phyloP scores from a whole-genome alignment of 2,888 invertebrate genomes.

The Stenodema calcarata region DNA sequence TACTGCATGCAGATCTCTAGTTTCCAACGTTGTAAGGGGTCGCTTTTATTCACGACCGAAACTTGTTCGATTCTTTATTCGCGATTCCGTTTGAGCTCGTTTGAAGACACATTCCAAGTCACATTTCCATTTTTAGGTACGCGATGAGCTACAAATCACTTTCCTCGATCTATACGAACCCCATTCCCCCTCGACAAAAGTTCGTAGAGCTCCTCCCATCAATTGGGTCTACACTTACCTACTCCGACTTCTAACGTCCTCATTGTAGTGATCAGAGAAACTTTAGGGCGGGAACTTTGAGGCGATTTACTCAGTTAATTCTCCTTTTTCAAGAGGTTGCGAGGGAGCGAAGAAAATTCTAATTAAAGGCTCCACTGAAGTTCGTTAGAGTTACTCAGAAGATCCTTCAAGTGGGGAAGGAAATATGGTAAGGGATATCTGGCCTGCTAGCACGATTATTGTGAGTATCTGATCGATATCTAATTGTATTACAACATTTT shows the following conservation, averaged over 20 bases:
- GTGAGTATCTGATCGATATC: background rate
- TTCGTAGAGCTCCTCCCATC: background rate
- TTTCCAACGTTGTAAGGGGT: too few species aligned
- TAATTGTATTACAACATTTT: too few species aligned
- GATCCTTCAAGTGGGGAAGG: background rate
- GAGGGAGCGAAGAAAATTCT: background rate
- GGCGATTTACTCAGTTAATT: constrained; percentile 9
- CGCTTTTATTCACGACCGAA: too few species aligned
- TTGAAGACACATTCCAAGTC: background rate
- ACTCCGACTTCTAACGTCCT: background rate
- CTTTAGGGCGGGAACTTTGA: background rate
- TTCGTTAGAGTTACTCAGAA: background rate
- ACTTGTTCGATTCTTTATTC: background rate
- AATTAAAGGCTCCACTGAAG: background rate
- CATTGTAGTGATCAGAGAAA: background rate
- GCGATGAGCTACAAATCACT: background rate
- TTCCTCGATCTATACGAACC: background rate
- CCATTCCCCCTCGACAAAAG: background rate
- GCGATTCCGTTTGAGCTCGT: background rate
- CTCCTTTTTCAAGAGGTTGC: background rate
- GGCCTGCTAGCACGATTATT: background rate
- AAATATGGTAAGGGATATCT: background rate
- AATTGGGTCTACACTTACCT: background rate
- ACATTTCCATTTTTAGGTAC: background rate
- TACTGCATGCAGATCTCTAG: too few species aligned